Percentiles rank a stretch among this genome's conserved stretches.
Evolutionary conservation across 2,888 invertebrate genomes (phyloP).

Genomic region (Cataglyphis rosenhaueri): DNA sequence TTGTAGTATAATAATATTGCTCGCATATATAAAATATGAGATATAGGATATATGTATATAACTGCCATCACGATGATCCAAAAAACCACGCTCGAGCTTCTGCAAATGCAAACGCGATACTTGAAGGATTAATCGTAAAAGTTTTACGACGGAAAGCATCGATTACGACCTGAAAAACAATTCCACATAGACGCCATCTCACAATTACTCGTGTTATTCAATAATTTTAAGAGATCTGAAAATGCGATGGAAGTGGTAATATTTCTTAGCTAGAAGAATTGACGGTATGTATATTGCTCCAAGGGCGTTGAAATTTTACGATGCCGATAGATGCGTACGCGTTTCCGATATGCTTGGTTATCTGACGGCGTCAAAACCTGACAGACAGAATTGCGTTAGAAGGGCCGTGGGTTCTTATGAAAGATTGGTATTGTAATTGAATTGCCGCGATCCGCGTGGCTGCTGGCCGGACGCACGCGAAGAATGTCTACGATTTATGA

Average conservation of each 20-base stretch:
- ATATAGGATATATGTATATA: too few relatives aligned
- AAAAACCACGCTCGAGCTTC: not conserved
- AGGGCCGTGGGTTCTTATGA: slow-evolving; percentile 51
- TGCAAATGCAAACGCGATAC: not conserved
- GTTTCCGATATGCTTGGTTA: slow-evolving; percentile 37
- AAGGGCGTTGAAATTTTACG: slow-evolving; percentile 45
- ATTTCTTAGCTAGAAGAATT: not conserved
- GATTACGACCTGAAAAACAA: not conserved
- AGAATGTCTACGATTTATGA: slow-evolving; percentile 71
- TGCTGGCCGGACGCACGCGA: slow-evolving; percentile 59
- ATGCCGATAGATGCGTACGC: slow-evolving; percentile 22
- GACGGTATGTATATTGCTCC: not conserved
- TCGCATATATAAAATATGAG: not conserved
- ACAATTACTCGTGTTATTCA: not conserved
- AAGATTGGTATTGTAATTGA: slow-evolving; percentile 73
- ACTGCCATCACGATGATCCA: not conserved
- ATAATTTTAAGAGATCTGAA: slow-evolving; percentile 22
- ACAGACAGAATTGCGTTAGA: slow-evolving; percentile 50
- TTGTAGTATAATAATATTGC: not conserved
- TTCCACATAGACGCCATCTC: not conserved
- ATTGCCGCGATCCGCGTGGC: slow-evolving; percentile 57
- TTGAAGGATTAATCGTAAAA: slow-evolving; percentile 8
- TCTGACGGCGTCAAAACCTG: slow-evolving; percentile 55
- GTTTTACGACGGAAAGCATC: slow-evolving; percentile 8
- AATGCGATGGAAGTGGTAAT: not conserved